Evolutionary conservation across 2,797 vertebrate genomes (phyloP), one percentile per base, ranked within the genome.

Genomic region (Thunnus albacares): DNA sequence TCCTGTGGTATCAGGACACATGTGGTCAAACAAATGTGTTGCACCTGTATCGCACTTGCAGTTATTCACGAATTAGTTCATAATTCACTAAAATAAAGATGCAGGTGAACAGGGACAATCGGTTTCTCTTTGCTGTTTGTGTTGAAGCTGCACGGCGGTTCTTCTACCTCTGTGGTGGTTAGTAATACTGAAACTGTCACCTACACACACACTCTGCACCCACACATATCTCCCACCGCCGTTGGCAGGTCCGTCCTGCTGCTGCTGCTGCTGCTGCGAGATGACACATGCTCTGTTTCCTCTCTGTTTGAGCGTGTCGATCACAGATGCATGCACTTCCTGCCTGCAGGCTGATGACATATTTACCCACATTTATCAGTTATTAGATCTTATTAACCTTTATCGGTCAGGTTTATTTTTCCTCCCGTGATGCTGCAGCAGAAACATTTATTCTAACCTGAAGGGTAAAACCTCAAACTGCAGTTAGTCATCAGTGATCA

Each of bases 101-200:
- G 35, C 35, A 11, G 35, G 11, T 38, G 6, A 33, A 33, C 30
- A 33, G 35, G 2, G 35, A 47, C 15, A 18, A 2, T 47, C 5
- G 17, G 5, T 18, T 17, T 47, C 45, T 47, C 45, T 45, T 45
- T 12, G 30, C 30, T 72, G 2, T 15, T 0, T 57, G 57, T 22
- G 57, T 14, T 30, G 20, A 1, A 60, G 38, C 67, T 43, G 26
- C 24, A 17, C 0, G 0, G 3, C 3, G 2, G 26, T 30, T 81
- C 62, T 1, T 61, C 77, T 80, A 75, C 77, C 57, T 81, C 57
- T 68, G 30, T 52, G 65, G 59, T 60, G 12, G 68, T 58, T 56
- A 22, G 24, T 77, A 22, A 71, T 47, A 64, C 69, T 71, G 75
- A 75, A 83, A 76, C 41, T 4, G 3, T 75, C 80, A 57, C 49